Evolutionary conservation across 2,113 vertebrate species (phyloP), one percentile per base, ranked within the genome.

Genomic region (Hydropotes inermis): DNA sequence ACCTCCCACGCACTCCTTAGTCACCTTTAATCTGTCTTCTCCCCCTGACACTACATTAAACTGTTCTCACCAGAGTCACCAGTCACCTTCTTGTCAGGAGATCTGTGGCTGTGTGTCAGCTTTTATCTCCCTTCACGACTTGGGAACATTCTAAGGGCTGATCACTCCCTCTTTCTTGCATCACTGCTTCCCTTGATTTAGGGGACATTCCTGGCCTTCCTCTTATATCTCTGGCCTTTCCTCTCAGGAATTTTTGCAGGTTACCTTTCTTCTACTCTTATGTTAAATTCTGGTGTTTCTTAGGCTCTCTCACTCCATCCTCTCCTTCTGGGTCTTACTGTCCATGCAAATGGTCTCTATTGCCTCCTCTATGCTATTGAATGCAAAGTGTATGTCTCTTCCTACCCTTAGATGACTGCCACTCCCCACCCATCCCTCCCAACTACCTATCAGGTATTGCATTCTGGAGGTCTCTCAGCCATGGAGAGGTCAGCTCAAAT

Each of bases 1-100:
- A 39, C 79, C 70, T 79, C 91, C 97, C 78, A 60, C 86, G 11
- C 64, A 9, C 67, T 50, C 67, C 81, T 93, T 17, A 91, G 91
- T 55, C 70, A 23, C 7, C 88, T 70, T 58, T 67, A 58, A 87
- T 94, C 91, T 91, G 33, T 97, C 60, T 96, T 92, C 87, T 64
- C 89, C 61, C 83, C 14, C 30, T 11, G 43, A 89, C 91, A 91
- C 58, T 28, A 76, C 76, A 61, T 94, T 88, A 91, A 91, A 50
- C 50, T 16, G 2, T 92, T 87, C 91, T 96, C 55, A 57, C 54
- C 67, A 89, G 81, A 91, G 82, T 97, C 86, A 60, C 58, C 45
- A 90, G 74, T 85, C 81, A 88, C 52, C 74, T 76, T 28, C 23
- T 55, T 43, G 54, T 92, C 91, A 95, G 1, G 21, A 85, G 43